These are phyloP conservation scores for Syritta pipiens DNA, from an alignment of 2,888 invertebrate species.

Conservation along the genomic window DNA sequence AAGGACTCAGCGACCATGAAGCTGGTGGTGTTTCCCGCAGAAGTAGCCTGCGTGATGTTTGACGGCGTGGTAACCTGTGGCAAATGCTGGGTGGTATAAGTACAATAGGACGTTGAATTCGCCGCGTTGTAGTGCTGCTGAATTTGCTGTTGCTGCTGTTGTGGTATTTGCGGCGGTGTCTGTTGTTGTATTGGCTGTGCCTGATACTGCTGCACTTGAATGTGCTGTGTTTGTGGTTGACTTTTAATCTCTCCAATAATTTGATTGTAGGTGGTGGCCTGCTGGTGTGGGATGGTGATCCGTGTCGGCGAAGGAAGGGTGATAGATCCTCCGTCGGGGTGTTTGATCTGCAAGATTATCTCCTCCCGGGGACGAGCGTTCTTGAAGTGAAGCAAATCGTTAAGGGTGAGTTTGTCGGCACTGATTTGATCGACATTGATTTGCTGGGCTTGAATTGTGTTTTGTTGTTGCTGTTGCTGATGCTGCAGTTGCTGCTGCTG, in stretches of 20 bases:
- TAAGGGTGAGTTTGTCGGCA: conserved; percentile 77
- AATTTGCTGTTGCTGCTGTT: conserved; percentile 69
- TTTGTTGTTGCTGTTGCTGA: conserved; percentile 70
- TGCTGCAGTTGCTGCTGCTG: conserved; percentile 71
- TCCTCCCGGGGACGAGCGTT: conserved; percentile 76
- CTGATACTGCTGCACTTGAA: conserved; percentile 77
- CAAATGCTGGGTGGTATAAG: conserved; percentile 67
- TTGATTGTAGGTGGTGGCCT: conserved; percentile 74
- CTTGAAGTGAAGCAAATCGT: conserved; percentile 77
- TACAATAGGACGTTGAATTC: conserved; percentile 70
- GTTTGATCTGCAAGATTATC: conserved; percentile 77
- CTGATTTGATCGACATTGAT: conserved; percentile 75
- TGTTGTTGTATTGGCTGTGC: conserved; percentile 71
- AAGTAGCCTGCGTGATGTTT: conserved; percentile 30
- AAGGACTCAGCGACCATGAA: conserved; percentile 64
- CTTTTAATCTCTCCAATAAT: conserved; percentile 77
- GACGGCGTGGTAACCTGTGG: conserved; percentile 20
- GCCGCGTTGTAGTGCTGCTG: conserved; percentile 70
- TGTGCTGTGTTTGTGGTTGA: conserved; percentile 77
- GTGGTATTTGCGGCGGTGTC: conserved; percentile 39
- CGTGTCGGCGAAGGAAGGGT: conserved; percentile 75
- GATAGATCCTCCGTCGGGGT: conserved; percentile 76
- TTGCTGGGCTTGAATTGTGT: conserved; percentile 74
- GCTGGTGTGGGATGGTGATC: conserved; percentile 71
- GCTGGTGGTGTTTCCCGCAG: conserved; percentile 12